Evolutionary conservation across 2,113 vertebrate species (phyloP).

Genomic region (Platysteira castanea): DNA sequence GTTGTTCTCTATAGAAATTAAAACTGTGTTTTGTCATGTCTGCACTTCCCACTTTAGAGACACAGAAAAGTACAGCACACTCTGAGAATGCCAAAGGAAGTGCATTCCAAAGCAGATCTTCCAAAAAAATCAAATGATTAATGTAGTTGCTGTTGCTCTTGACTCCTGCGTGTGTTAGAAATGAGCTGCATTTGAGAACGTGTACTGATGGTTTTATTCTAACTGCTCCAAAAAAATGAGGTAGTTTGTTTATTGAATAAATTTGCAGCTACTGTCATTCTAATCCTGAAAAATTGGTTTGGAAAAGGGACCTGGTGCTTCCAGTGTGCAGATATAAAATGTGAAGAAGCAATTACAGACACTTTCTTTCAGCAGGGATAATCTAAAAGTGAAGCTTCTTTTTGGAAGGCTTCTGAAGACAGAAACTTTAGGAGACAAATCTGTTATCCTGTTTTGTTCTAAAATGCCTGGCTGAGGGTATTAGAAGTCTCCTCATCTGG

Average conservation of each 20-base stretch:
- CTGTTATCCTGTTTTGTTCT: neutral
- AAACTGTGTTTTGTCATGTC: neutral
- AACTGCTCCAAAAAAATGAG: neutral
- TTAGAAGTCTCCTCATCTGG: neutral
- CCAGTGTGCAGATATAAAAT: neutral
- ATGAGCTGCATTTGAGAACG: neutral
- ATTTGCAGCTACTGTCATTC: slow-evolving; percentile 2
- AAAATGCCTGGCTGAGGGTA: neutral
- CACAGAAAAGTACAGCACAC: neutral
- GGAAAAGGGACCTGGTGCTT: neutral
- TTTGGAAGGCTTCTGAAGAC: neutral
- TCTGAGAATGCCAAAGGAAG: neutral
- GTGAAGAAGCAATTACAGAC: neutral
- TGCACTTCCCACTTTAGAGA: neutral
- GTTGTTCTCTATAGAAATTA: neutral
- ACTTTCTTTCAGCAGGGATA: neutral
- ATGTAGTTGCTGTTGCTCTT: neutral
- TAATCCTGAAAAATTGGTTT: slow-evolving; percentile 39
- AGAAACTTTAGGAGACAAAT: neutral
- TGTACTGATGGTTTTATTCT: neutral
- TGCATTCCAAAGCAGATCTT: neutral
- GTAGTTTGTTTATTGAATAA: slow-evolving; percentile 16
- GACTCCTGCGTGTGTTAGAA: neutral
- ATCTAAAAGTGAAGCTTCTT: neutral
- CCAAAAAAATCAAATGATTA: slow-evolving; percentile 13